phyloP scores from a whole-genome alignment of 2,113 vertebrate species.

The Aphyosemion australe region DNA sequence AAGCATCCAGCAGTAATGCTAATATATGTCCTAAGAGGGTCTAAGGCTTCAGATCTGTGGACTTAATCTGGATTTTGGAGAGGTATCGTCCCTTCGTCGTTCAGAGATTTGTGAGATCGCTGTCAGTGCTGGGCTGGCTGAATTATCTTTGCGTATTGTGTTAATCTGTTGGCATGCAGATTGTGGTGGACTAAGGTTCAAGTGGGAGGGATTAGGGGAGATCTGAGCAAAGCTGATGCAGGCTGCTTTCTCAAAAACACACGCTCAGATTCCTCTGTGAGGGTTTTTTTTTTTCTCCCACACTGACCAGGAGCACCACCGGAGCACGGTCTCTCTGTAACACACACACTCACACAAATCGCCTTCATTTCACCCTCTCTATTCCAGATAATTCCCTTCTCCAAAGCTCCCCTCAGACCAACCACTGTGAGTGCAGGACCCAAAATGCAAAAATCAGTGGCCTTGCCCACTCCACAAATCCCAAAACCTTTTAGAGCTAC shows the following conservation, averaged over 20 bases:
- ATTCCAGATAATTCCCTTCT: slow-evolving; percentile 73
- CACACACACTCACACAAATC: slow-evolving; percentile 60
- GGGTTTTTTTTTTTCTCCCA: slow-evolving; percentile 13
- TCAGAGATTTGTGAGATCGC: slow-evolving; percentile 78
- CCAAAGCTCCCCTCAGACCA: slow-evolving; percentile 73
- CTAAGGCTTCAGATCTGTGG: slow-evolving; percentile 73
- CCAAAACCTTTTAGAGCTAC: slow-evolving; percentile 79
- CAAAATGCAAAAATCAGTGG: slow-evolving; percentile 66
- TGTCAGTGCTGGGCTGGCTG: slow-evolving; percentile 66
- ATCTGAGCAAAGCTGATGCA: slow-evolving; percentile 75
- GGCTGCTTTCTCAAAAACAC: slow-evolving; percentile 70
- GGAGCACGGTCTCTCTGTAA: slow-evolving; percentile 33
- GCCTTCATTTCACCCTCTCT: slow-evolving; percentile 62
- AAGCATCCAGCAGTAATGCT: slow-evolving; percentile 66
- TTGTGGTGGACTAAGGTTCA: slow-evolving; percentile 74
- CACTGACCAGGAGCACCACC: slow-evolving; percentile 56
- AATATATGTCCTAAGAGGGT: slow-evolving; percentile 77
- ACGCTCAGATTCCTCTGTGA: slow-evolving; percentile 41
- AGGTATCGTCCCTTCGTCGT: slow-evolving; percentile 72
- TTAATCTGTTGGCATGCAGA: slow-evolving; percentile 79
- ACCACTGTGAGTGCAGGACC: slow-evolving; percentile 68
- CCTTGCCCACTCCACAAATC: slow-evolving; percentile 73
- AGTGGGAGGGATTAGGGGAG: slow-evolving; percentile 78
- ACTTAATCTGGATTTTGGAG: slow-evolving; percentile 75
- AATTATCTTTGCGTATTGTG: slow-evolving; percentile 77